Evolutionary conservation across 2,888 invertebrate genomes (phyloP).

Genomic region (Spisula solida): DNA sequence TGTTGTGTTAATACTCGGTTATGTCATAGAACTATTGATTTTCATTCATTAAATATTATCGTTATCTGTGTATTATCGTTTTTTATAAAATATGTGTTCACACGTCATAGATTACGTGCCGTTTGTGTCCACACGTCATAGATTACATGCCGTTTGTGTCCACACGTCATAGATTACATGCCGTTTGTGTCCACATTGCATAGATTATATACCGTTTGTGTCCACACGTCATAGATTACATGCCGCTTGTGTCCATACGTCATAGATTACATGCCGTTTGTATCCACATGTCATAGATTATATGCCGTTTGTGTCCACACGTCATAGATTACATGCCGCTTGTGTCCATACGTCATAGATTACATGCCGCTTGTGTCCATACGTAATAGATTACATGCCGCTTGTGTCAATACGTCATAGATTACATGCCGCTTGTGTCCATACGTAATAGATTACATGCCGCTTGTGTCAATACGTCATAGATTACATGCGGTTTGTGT

Average conservation of each 20-base stretch:
- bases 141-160: not conserved
- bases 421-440: no score
- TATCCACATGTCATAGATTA: not conserved
- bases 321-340: no score
- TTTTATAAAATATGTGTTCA: not conserved
- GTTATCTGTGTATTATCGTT: not conserved
- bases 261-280: no score
- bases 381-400: no score
- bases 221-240: not conserved
- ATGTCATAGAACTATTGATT: not conserved
- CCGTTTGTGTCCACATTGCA: no score
- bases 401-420: not conserved
- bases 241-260: no score
- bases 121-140: no score
- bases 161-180: not conserved
- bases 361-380: not conserved
- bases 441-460: no score
- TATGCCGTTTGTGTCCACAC: not conserved
- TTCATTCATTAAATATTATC: conserved; percentile 8
- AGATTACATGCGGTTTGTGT: no score
- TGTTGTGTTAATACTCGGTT: conserved; percentile 8
- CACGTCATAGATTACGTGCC: no score
- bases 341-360: no score
- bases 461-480: not conserved
- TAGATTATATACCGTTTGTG: not conserved